Evolutionary conservation across 2,888 invertebrate species (phyloP).

Genomic region (Heliconius cydno): DNA sequence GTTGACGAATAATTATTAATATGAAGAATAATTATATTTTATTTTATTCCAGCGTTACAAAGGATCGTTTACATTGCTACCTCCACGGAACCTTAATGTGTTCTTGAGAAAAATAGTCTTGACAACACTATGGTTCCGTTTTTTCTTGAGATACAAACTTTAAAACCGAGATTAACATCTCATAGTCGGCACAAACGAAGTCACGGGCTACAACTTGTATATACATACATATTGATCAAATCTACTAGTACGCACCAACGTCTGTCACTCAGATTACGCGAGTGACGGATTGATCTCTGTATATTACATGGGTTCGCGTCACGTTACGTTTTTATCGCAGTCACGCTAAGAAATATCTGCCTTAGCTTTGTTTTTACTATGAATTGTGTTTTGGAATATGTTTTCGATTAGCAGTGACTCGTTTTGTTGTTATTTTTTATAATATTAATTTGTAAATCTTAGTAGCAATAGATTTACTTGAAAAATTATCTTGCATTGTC

Average conservation of each 20-base stretch:
- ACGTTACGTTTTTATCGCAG: constrained; percentile 57
- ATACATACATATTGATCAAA: background rate
- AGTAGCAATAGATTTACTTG: no score
- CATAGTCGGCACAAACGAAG: background rate
- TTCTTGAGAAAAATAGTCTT: no score
- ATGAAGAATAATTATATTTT: no score
- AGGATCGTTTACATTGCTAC: no score
- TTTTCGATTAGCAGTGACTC: background rate
- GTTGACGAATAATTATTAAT: no score
- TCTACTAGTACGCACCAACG: constrained; percentile 31
- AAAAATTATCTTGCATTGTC: no score
- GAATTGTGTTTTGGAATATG: background rate
- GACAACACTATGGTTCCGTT: background rate
- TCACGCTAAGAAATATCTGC: constrained; percentile 40
- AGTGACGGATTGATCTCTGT: constrained; percentile 46
- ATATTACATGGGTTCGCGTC: constrained; percentile 57
- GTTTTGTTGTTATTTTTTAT: background rate
- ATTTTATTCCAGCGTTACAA: no score
- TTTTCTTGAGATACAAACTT: background rate
- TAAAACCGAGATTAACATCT: background rate
- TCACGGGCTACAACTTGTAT: background rate
- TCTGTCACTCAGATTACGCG: constrained; percentile 34
- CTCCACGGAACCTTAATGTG: no score
- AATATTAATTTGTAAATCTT: background rate
- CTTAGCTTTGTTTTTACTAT: background rate